Evolutionary conservation across 2,797 vertebrate species (phyloP).

Genomic region (Acropternis orthonyx): DNA sequence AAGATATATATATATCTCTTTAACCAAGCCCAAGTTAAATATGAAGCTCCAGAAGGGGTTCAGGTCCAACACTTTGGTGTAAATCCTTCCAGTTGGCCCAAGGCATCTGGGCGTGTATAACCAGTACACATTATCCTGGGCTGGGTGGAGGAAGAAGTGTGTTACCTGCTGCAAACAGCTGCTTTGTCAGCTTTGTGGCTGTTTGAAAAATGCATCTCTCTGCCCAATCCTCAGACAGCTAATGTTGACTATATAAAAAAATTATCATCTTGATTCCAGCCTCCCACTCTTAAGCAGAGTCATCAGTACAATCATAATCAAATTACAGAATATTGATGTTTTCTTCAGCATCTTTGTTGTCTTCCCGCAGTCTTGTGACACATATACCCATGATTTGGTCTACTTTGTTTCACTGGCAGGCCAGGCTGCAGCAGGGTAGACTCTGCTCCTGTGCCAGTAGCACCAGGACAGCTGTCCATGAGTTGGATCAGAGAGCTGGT

Average conservation of each 20-base stretch:
- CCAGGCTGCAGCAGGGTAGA: neutral
- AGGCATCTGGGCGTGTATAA: neutral
- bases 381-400: neutral
- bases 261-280: neutral
- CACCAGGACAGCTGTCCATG: neutral
- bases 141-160: neutral
- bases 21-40: neutral
- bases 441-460: neutral
- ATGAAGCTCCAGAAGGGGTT: neutral
- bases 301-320: neutral
- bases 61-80: neutral
- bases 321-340: neutral
- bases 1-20: too few relatives aligned
- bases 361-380: neutral
- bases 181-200: neutral
- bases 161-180: neutral
- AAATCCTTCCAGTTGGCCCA: neutral
- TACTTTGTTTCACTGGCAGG: neutral
- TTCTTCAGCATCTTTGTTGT: neutral
- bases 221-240: neutral
- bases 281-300: neutral
- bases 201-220: neutral
- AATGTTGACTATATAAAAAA: neutral
- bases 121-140: neutral
- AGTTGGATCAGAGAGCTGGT: neutral